These are phyloP conservation scores for Galaxea fascicularis DNA, from an alignment of 92 coral and sea anemone species.

Conservation along the genomic window DNA sequence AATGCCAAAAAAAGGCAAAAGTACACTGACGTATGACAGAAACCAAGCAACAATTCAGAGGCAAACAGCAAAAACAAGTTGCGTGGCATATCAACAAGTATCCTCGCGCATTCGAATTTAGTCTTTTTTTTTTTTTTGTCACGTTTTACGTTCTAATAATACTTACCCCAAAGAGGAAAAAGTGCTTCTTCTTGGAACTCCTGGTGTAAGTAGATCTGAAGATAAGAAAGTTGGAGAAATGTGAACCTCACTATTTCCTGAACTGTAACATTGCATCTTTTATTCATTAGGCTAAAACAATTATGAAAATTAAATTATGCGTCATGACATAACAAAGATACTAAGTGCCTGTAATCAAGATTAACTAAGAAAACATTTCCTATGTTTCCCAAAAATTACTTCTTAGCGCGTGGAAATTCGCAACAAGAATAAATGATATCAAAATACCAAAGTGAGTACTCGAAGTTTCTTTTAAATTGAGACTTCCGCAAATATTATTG, in stretches of 20 bases:
- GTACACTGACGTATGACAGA: no score
- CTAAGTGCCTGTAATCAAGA: neutral
- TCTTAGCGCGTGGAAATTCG: no score
- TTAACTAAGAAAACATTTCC: neutral
- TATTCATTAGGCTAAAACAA: neutral
- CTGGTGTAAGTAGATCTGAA: slow-evolving; percentile 54
- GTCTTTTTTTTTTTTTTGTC: neutral
- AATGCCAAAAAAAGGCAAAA: no score
- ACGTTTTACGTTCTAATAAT: no score
- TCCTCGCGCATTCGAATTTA: slow-evolving; percentile 2
- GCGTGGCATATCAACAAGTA: no score
- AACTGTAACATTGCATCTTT: slow-evolving; percentile 26
- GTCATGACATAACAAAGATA: slow-evolving; percentile 21
- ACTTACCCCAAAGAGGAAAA: slow-evolving; percentile 52
- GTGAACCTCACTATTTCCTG: slow-evolving; percentile 25
- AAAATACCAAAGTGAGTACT: no score
- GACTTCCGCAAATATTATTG: no score
- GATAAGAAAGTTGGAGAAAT: slow-evolving; percentile 57
- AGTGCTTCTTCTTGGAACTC: slow-evolving; percentile 25
- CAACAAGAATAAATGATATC: no score
- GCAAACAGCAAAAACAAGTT: no score
- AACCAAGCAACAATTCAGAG: no score
- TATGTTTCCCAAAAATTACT: no score
- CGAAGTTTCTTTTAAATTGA: no score
- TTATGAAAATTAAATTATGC: neutral